phyloP scores from a whole-genome alignment of 2,888 invertebrate species.

The Ptilodon capucinus region DNA sequence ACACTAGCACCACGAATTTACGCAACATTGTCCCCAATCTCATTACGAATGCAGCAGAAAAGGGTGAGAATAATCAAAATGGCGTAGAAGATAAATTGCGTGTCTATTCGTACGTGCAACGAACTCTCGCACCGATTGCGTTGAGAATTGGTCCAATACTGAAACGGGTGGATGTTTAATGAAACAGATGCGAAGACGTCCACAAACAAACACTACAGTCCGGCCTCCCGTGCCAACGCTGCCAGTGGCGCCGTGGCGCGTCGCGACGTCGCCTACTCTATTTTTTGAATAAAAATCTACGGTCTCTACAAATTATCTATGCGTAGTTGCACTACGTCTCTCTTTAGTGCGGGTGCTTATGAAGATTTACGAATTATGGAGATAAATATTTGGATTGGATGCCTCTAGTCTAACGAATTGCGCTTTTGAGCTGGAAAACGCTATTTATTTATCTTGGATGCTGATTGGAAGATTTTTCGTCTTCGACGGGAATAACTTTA shows the following conservation, averaged over 20 bases:
- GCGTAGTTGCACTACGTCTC: background rate
- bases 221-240: constrained; percentile 68
- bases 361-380: constrained; percentile 27
- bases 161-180: constrained; percentile 72
- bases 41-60: constrained; percentile 42
- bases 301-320: constrained; percentile 6
- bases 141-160: constrained; percentile 71
- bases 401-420: constrained; percentile 21
- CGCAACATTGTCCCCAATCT: constrained; percentile 59
- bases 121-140: constrained; percentile 62
- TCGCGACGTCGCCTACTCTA: constrained; percentile 56
- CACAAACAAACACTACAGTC: constrained; percentile 66
- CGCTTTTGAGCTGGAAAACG: constrained; percentile 5
- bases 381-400: constrained; percentile 39
- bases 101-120: constrained; percentile 37
- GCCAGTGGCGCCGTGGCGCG: constrained; percentile 65
- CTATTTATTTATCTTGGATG: constrained; percentile 19
- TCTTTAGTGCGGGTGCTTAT: constrained; percentile 15
- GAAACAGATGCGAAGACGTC: constrained; percentile 76
- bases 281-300: constrained; percentile 56
- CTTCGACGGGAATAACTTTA: constrained; percentile 6
- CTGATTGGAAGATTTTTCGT: constrained; percentile 10
- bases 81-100: constrained; percentile 53
- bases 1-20: constrained; percentile 69
- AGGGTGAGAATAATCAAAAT: constrained; percentile 39